Conservation (phyloP, 2,797 vertebrate genomes). For the Distichodus sexfasciatus region DNA sequence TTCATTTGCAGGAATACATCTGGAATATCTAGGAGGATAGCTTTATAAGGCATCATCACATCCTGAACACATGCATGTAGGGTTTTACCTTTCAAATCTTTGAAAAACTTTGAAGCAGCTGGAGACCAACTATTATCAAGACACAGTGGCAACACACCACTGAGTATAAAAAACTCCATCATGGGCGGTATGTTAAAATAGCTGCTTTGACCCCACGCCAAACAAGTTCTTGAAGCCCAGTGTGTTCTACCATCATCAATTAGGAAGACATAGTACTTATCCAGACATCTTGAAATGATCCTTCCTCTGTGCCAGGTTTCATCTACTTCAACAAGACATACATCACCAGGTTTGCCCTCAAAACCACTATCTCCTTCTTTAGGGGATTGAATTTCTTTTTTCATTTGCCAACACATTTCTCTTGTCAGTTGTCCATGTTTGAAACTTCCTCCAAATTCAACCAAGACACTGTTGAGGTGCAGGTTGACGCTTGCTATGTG, state of each 20-base stretch:
- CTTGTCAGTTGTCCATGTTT: slow-evolving; percentile 52
- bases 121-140: slow-evolving; percentile 73
- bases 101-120: slow-evolving; percentile 77
- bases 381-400: slow-evolving; percentile 70
- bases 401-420: slow-evolving; percentile 61
- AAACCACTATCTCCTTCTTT: slow-evolving; percentile 55
- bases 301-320: slow-evolving; percentile 78
- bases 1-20: slow-evolving; percentile 76
- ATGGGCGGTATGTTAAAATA: slow-evolving; percentile 78
- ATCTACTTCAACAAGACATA: slow-evolving; percentile 78
- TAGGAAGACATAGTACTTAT: slow-evolving; percentile 78
- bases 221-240: slow-evolving; percentile 46
- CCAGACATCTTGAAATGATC: slow-evolving; percentile 71
- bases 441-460: slow-evolving; percentile 82
- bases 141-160: slow-evolving; percentile 72
- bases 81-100: slow-evolving; percentile 71
- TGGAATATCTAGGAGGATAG: slow-evolving; percentile 79
- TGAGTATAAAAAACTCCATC: slow-evolving; percentile 82
- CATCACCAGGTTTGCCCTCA: slow-evolving; percentile 69
- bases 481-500: slow-evolving; percentile 76
- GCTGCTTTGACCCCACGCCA: slow-evolving; percentile 74
- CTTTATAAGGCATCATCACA: slow-evolving; percentile 69
- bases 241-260: slow-evolving; percentile 79
- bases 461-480: slow-evolving; percentile 68
- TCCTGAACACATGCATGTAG: slow-evolving; percentile 77